Conservation (phyloP, 2,113 vertebrate species). For the Leiothrix lutea region DNA sequence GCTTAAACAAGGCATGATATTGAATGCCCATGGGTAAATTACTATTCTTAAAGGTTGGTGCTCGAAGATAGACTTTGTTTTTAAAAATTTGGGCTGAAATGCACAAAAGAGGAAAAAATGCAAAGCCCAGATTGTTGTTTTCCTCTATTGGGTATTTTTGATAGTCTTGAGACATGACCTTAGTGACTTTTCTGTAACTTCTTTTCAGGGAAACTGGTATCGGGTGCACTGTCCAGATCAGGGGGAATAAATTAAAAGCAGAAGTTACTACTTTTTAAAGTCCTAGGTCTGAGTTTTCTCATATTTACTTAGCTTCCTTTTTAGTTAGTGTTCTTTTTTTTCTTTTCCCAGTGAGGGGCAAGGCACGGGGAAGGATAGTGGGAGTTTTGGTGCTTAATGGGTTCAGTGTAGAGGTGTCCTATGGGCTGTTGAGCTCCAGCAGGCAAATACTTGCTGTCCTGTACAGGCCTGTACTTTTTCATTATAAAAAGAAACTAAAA, state of each 20-base stretch:
- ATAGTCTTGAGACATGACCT: background rate
- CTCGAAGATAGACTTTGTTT: background rate
- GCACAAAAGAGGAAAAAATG: background rate
- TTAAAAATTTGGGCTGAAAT: background rate
- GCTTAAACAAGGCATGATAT: background rate
- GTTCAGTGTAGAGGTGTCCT: background rate
- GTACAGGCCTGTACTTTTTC: background rate
- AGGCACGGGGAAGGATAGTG: fast-evolving
- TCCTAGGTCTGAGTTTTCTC: background rate
- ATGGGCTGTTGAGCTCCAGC: background rate
- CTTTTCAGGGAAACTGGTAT: background rate
- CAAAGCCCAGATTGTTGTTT: background rate
- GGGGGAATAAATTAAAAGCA: background rate
- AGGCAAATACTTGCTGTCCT: background rate
- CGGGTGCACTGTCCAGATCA: background rate
- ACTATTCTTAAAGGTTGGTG: background rate
- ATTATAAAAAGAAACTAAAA: background rate
- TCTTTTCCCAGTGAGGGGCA: background rate
- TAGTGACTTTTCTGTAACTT: background rate
- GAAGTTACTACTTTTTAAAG: background rate
- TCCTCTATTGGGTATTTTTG: background rate
- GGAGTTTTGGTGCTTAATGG: background rate
- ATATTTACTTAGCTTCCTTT: background rate
- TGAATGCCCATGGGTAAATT: background rate
- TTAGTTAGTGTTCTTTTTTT: background rate